These are phyloP conservation scores for Luffia ferchaultella DNA, from an alignment of 2,888 invertebrate genomes.

Conservation along the genomic window DNA sequence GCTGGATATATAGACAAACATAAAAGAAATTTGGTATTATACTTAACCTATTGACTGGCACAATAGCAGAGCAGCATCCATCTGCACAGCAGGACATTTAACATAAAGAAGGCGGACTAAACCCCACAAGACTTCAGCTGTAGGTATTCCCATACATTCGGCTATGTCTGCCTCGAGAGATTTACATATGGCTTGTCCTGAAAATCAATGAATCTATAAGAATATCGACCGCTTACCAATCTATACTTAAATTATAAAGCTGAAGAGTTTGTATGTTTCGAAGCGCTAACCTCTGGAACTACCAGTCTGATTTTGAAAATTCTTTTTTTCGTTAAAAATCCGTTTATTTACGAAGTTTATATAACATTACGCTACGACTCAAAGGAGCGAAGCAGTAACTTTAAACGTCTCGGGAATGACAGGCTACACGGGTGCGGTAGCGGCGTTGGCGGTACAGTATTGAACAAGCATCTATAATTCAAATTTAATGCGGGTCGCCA, in stretches of 20 bases:
- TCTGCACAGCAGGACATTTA: conserved; percentile 42
- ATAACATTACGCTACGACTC: not conserved
- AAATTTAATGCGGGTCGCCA: too few relatives aligned
- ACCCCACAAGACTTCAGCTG: conserved; percentile 50
- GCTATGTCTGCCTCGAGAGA: conserved; percentile 72
- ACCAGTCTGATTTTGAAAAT: too few relatives aligned
- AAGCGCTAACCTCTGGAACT: too few relatives aligned
- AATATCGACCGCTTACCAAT: not conserved
- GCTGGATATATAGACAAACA: too few relatives aligned
- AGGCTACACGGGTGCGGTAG: too few relatives aligned
- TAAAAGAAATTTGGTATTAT: too few relatives aligned
- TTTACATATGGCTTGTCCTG: conserved; percentile 69
- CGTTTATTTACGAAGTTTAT: not conserved
- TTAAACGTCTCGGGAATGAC: not conserved
- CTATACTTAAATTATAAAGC: too few relatives aligned
- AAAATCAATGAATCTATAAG: conserved; percentile 12
- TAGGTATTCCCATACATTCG: conserved; percentile 63
- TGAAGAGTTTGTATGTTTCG: too few relatives aligned
- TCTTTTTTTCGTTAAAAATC: too few relatives aligned
- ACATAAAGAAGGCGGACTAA: conserved; percentile 45
- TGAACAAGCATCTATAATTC: too few relatives aligned
- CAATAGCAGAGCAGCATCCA: conserved; percentile 45
- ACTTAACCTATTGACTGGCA: conserved; percentile 42
- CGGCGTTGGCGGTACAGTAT: too few relatives aligned
- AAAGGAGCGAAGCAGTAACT: not conserved